Percentiles rank a stretch among this genome's conserved stretches.
These are phyloP conservation scores for Pinna nobilis DNA, from an alignment of 1,140 invertebrate species.

Conservation along the genomic window DNA sequence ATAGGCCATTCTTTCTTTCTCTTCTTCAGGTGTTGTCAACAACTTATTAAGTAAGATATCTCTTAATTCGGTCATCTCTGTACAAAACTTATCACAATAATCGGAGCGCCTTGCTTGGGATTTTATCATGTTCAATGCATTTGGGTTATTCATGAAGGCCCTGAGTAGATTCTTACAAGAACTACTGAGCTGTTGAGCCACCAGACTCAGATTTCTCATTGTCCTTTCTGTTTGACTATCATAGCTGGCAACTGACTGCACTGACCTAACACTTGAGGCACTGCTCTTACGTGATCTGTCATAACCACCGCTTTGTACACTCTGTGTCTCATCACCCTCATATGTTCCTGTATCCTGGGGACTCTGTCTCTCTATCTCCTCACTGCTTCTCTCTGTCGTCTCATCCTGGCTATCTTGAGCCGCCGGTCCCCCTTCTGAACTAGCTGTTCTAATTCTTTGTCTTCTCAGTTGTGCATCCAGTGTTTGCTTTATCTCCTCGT, in stretches of 20 bases:
- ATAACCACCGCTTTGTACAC: slow-evolving; percentile 13
- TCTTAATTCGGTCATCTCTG: slow-evolving; percentile 63
- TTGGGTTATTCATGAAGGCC: slow-evolving; percentile 63
- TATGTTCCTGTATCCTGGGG: background rate
- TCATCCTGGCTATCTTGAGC: background rate
- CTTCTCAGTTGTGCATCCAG: slow-evolving; percentile 52
- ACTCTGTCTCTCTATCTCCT: slow-evolving; percentile 25
- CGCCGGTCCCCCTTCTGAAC: slow-evolving; percentile 4
- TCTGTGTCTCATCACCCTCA: slow-evolving; percentile 11
- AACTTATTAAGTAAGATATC: slow-evolving; percentile 69
- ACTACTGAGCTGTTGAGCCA: slow-evolving; percentile 66
- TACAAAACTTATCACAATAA: slow-evolving; percentile 49
- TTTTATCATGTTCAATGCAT: slow-evolving; percentile 59
- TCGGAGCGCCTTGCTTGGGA: slow-evolving; percentile 21
- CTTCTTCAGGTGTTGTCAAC: slow-evolving; percentile 72
- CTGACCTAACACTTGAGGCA: slow-evolving; percentile 22
- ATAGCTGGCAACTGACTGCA: slow-evolving; percentile 46
- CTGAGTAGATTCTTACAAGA: slow-evolving; percentile 71
- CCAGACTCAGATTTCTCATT: slow-evolving; percentile 59
- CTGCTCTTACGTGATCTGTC: slow-evolving; percentile 42
- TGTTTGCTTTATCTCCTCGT: slow-evolving; percentile 62
- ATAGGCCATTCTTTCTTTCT: slow-evolving; percentile 68
- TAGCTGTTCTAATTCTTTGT: slow-evolving; percentile 32
- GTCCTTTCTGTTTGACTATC: slow-evolving; percentile 60
- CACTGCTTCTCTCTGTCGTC: slow-evolving; percentile 44